Evolutionary conservation across 2,797 vertebrate genomes (phyloP), one percentile per base, ranked within the genome.

Genomic region (Triplophysa yarkandensis): DNA sequence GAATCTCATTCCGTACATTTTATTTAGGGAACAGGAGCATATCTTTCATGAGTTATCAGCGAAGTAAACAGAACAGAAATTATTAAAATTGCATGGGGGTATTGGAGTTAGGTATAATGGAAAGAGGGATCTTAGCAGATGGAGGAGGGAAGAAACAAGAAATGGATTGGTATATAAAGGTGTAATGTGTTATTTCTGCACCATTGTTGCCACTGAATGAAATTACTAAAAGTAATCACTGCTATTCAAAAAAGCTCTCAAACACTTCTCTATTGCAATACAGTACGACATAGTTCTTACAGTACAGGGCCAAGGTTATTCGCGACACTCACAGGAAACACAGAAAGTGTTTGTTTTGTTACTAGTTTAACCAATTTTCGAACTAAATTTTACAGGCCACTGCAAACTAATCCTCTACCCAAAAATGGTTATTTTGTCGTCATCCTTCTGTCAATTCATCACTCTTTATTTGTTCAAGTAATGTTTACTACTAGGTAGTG

Each of bases 41-140:
- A 57, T 52, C 28, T 48, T 64, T 80, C 62, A 58, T 50, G 64
- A 72, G 44, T 27, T 72, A 70, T 64, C 50, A 74, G 77, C n/a
- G 30, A 76, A 62, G 48, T 68, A 76, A 71, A 77, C 57, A 55
- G 71, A 81, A 80, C 43, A 39, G 39, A 36, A 19, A 43, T 66
- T 50, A 77, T 85, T 71, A 82, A 85, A 83, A 77, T 74, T 82
- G 74, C 48, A 79, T 79, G 57, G 48, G 46, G 39, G 23, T 39
- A 65, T 76, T 72, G 41, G 21, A 32, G 48, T 65, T 73, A 5
- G 55, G 6, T 21, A 58, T 52, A 77, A 52, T 52, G 30, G 36
- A 77, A 43, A 11, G n/a, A 3, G 34, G 16, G n/a, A n/a, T n/a
- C 39, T 63, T 21, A 41, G 34, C 17, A 54, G 46, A 48, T 25